A percentile compares a stretch with the other conserved stretches of the same genome.
Conservation (phyloP, 2,113 vertebrate genomes). For the Galemys pyrenaicus region DNA sequence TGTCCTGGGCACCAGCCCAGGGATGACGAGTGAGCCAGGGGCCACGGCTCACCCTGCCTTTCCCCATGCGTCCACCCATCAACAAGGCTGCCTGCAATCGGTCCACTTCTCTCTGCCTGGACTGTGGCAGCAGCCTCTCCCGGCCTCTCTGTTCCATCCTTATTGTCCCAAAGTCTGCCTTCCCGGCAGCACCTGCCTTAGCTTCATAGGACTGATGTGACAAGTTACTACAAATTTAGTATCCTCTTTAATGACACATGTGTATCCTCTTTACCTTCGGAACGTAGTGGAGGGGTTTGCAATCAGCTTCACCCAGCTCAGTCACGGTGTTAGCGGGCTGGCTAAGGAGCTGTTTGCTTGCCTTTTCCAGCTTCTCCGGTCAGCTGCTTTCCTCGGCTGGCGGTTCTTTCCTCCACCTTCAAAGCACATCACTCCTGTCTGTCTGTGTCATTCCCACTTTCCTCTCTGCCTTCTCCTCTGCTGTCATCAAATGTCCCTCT, state of each 20-base stretch:
- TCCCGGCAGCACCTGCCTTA: no score
- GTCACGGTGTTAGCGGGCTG: not conserved
- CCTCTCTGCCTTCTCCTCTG: not conserved
- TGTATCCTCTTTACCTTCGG: not conserved
- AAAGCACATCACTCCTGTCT: not conserved
- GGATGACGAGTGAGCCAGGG: not conserved
- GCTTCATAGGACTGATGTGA: not conserved
- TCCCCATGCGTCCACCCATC: not conserved
- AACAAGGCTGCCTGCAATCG: not conserved
- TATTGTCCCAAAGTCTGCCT: fast-evolving
- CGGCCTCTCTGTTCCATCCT: no score
- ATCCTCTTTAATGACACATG: no score
- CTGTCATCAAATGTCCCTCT: not conserved
- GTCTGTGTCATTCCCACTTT: not conserved
- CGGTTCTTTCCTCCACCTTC: not conserved
- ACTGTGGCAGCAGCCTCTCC: not conserved
- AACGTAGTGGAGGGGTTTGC: no score
- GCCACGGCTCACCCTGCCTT: not conserved
- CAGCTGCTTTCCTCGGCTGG: not conserved
- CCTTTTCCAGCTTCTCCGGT: not conserved
- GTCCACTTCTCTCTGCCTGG: not conserved
- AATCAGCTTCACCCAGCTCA: not conserved
- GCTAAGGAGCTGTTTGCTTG: not conserved
- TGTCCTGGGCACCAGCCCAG: not conserved
- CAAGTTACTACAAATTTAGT: not conserved